Evolutionary conservation across 1,140 invertebrate species (phyloP).

Genomic region (Hypsibius dujardini): DNA sequence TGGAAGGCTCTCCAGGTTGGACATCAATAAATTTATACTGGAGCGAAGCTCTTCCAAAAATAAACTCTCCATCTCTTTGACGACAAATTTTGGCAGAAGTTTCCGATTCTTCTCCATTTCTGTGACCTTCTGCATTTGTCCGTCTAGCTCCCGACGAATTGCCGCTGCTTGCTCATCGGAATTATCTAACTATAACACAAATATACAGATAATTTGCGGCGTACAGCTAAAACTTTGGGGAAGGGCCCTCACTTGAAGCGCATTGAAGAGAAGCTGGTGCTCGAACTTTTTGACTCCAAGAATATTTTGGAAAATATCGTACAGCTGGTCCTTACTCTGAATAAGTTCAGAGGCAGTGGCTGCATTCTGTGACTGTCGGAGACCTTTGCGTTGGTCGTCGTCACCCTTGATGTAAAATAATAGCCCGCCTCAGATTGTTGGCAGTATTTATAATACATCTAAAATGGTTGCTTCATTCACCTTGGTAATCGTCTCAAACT

Average conservation of each 20-base stretch:
- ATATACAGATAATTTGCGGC: slow-evolving; percentile 8
- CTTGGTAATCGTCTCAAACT: slow-evolving; percentile 98
- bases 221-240: slow-evolving; percentile 18
- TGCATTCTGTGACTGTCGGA: slow-evolving; percentile 49
- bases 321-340: slow-evolving; percentile 86
- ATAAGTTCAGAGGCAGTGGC: slow-evolving; percentile 73
- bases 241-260: slow-evolving; percentile 59
- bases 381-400: slow-evolving; percentile 56
- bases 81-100: slow-evolving; percentile 92
- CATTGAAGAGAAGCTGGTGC: slow-evolving; percentile 96
- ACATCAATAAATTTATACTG: slow-evolving; percentile 93
- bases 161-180: slow-evolving; percentile 98
- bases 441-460: no score
- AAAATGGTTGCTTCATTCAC: no score
- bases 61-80: slow-evolving; percentile 99
- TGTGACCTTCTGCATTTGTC: slow-evolving; percentile 79
- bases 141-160: slow-evolving; percentile 91
- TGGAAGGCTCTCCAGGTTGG: slow-evolving; percentile 91
- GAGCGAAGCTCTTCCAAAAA: slow-evolving; percentile 95
- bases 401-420: slow-evolving; percentile 84
- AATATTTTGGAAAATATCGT: slow-evolving; percentile 99
- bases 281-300: slow-evolving; percentile 97
- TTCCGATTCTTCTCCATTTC: slow-evolving; percentile 96
- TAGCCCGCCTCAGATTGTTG: no score
- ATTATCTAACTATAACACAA: slow-evolving; percentile 63